Percentiles rank a stretch among this genome's conserved stretches.
These are phyloP conservation scores for Tortrix viridana DNA, from an alignment of 2,888 invertebrate genomes.

Conservation along the genomic window DNA sequence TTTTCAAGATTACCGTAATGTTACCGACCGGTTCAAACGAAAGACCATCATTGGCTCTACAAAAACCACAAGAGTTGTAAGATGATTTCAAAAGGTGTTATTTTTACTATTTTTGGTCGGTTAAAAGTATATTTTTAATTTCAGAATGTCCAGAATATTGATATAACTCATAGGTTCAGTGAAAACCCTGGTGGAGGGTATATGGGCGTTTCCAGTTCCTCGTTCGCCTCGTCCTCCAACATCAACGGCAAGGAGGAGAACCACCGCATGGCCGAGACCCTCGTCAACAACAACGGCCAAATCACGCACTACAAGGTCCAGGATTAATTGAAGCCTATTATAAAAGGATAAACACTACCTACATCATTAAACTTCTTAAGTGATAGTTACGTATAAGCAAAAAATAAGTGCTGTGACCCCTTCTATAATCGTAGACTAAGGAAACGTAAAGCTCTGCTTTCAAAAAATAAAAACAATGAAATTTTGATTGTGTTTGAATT, in stretches of 20 bases:
- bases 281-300: constrained; percentile 90
- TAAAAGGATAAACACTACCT: constrained; percentile 3
- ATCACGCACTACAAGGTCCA: constrained; percentile 85
- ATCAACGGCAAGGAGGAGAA: constrained; percentile 84
- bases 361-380: constrained; percentile 7
- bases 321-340: constrained; percentile 47
- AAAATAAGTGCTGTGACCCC: constrained; percentile 28
- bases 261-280: constrained; percentile 85
- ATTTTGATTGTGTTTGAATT: neutral
- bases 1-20: no score
- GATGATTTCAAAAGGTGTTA: no score
- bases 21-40: no score
- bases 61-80: no score
- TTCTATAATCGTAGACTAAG: constrained; percentile 14
- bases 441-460: neutral
- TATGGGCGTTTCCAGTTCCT: constrained; percentile 86
- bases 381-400: constrained; percentile 9
- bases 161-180: constrained; percentile 59
- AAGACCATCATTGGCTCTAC: no score
- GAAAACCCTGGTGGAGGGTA: constrained; percentile 43
- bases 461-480: no score
- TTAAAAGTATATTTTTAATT: constrained; percentile 44
- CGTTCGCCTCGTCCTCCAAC: constrained; percentile 84
- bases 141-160: constrained; percentile 79
- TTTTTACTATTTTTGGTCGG: no score